Conservation (phyloP, 1,140 invertebrate genomes). For the Lanistes nyassanus region DNA sequence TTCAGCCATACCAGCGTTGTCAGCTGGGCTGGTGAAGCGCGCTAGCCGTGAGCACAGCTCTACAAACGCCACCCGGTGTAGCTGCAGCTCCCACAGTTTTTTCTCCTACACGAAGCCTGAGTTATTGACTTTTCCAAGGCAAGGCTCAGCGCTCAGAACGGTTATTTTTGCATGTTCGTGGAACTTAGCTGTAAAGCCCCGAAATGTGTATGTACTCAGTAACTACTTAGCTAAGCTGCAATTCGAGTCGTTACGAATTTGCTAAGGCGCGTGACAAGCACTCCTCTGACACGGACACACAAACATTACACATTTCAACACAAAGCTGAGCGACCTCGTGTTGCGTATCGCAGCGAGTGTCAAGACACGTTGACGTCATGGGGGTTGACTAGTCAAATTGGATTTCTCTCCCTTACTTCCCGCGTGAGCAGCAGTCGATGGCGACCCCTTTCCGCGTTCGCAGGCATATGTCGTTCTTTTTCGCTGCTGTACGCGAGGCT, state of each 20-base stretch:
- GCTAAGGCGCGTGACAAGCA: background rate
- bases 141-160: background rate
- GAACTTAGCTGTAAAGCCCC: background rate
- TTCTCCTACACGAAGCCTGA: too few relatives aligned
- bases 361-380: slow-evolving; percentile 22
- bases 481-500: background rate
- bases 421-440: slow-evolving; percentile 25
- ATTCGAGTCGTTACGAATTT: background rate
- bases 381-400: slow-evolving; percentile 27
- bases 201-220: background rate
- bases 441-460: slow-evolving; percentile 23
- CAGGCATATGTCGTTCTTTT: background rate
- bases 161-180: background rate
- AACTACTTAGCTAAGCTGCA: background rate
- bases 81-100: too few relatives aligned
- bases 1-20: too few relatives aligned
- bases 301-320: background rate
- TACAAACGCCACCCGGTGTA: too few relatives aligned
- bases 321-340: background rate
- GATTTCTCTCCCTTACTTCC: slow-evolving; percentile 27
- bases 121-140: background rate
- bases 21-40: too few relatives aligned
- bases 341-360: slow-evolving; percentile 16
- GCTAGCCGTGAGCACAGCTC: too few relatives aligned
- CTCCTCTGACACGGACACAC: background rate